Conservation (phyloP, 2,797 vertebrate species). For the Enteromius trimaculatus region DNA sequence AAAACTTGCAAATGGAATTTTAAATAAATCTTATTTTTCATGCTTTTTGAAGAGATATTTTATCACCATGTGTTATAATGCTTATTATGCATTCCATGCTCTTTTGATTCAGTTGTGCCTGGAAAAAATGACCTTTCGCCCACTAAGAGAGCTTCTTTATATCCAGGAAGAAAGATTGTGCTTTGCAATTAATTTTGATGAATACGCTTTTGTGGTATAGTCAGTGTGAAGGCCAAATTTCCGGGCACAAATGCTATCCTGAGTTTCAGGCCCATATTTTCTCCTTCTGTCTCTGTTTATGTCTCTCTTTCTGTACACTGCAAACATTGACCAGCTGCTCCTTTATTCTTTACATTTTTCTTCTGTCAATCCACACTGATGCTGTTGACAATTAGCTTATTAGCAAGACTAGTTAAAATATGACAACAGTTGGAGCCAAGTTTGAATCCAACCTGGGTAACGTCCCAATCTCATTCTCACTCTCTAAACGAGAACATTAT, state of each 20-base stretch:
- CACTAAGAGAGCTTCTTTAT: slow-evolving; percentile 20
- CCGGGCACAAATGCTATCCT: slow-evolving; percentile 34
- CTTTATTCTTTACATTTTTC: slow-evolving; percentile 42
- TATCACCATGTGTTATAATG: slow-evolving; percentile 66
- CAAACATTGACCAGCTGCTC: slow-evolving; percentile 49
- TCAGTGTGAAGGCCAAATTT: slow-evolving; percentile 44
- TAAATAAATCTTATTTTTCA: not conserved
- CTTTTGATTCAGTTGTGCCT: slow-evolving; percentile 37
- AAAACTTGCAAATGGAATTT: not conserved
- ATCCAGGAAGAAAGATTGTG: slow-evolving; percentile 1
- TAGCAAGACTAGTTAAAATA: slow-evolving; percentile 16
- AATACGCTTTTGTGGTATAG: slow-evolving; percentile 36
- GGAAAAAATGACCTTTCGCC: slow-evolving; percentile 30
- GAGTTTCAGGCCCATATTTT: slow-evolving; percentile 38
- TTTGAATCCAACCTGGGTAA: not conserved
- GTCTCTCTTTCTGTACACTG: slow-evolving; percentile 13
- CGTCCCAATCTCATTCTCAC: not conserved
- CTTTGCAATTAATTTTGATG: slow-evolving; percentile 41
- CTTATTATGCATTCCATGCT: slow-evolving; percentile 28
- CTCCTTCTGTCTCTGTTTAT: slow-evolving; percentile 29
- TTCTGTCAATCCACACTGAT: slow-evolving; percentile 38
- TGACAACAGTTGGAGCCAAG: not conserved
- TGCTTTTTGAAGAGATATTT: not conserved
- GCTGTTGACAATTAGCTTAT: slow-evolving; percentile 57
- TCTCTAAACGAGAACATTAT: not conserved